Base-by-base conservation (phyloP, 2,113 vertebrate genomes). In the Ascaphus truei region DNA sequence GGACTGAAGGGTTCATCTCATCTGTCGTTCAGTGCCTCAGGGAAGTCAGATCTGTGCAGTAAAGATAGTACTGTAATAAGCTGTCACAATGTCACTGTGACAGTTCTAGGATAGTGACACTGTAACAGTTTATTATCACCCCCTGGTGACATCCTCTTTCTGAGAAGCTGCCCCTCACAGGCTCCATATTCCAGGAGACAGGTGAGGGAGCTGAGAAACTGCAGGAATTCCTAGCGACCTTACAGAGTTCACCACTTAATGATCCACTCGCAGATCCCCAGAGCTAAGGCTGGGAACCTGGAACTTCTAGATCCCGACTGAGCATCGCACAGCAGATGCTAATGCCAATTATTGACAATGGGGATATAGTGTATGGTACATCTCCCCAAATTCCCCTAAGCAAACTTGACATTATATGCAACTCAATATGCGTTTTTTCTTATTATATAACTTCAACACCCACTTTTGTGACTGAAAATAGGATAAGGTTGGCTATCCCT, bases 71-170 rank as follows among this genome's bases (percentile, higher is more conserved):
- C 56, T 51, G 47, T 71, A 71, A 71, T 71, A 71, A 71, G 67
- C 67, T 71, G 67, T 71, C 67, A 71, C 45, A 23, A 39, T 71
- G 56, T 71, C 47, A 61, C 43, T 71, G n/a, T 71, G 52, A 43
- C 67, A 61, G 31, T 60, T 33, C 56, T 69, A 61, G 60, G 67
- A 71, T 57, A 71, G 43, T 71, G 67, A 61, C 67, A 71, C 18
- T 26, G 55, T 71, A 57, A 71, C 67, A 71, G 67, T 57, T 71
- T 71, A 71, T 71, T 71, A 71, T 71, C 67, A 71, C 67, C 66
- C 50, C 45, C n/a, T 13, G 47, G 33, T 71, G 57, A 71, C 67
- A 71, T 71, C 67, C 31, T 71, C 56, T 61, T 71, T 60, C 31
- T 25, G 51, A 34, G 67, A 57, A 71, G 60, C 56, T 61, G 56